Percentiles rank a stretch among this genome's conserved stretches.
Evolutionary conservation across 2,113 vertebrate genomes (phyloP).

Genomic region (Xenopus laevis): DNA sequence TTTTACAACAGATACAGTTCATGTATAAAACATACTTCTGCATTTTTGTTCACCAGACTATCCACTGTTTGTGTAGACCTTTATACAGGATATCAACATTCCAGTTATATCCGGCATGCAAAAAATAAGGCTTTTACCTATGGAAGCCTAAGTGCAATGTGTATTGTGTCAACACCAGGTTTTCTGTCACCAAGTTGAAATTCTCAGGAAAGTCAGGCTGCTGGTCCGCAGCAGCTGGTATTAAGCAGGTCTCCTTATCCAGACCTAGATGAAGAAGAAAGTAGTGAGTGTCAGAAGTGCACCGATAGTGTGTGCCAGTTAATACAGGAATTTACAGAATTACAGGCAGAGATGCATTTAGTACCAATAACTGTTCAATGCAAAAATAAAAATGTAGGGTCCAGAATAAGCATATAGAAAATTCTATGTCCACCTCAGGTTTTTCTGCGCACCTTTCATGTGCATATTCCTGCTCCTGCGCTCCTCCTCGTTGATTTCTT

Average conservation of each 20-base stretch:
- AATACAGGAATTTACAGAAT: background rate
- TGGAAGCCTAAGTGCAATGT: slow-evolving; percentile 90
- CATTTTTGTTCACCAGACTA: too few species aligned
- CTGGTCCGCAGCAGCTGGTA: slow-evolving; percentile 77
- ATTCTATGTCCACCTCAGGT: too few species aligned
- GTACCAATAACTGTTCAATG: too few species aligned
- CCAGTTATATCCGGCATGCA: too few species aligned
- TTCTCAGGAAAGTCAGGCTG: slow-evolving; percentile 75
- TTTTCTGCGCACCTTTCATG: slow-evolving; percentile 71
- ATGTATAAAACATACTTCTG: too few species aligned
- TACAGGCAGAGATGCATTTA: too few species aligned
- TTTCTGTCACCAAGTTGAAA: slow-evolving; percentile 94
- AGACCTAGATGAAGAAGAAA: slow-evolving; percentile 67
- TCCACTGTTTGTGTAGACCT: too few species aligned
- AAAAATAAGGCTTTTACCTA: slow-evolving; percentile 68
- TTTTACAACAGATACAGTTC: too few species aligned
- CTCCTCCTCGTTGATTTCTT: slow-evolving; percentile 91
- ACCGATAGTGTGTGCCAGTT: background rate
- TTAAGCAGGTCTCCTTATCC: slow-evolving; percentile 94
- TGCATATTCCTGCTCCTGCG: slow-evolving; percentile 84
- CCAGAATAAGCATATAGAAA: too few species aligned
- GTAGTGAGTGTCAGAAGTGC: background rate
- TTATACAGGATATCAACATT: too few species aligned
- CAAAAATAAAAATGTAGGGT: too few species aligned
- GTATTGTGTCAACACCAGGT: slow-evolving; percentile 90